These are phyloP conservation scores for Protophormia terraenovae DNA, from an alignment of 2,888 invertebrate genomes.

Conservation along the genomic window DNA sequence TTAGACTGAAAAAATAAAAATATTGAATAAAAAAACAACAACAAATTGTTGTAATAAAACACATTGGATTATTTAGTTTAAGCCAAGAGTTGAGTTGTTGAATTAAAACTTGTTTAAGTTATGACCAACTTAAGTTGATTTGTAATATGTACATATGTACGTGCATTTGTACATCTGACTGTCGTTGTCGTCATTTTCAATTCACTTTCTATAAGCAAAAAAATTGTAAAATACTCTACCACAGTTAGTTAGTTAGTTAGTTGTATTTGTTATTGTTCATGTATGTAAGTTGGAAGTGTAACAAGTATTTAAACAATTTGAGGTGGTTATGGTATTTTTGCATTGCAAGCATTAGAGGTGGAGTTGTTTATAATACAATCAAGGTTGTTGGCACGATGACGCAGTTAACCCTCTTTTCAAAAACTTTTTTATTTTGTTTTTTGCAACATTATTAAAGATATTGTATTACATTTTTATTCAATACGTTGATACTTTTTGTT, in stretches of 20 bases:
- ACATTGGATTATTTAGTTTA: conserved; percentile 3
- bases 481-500: too few relatives aligned
- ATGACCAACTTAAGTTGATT: conserved; percentile 52
- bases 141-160: too few relatives aligned
- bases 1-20: too few relatives aligned
- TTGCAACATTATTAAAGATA: not conserved
- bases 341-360: conserved; percentile 14
- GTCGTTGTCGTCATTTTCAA: conserved; percentile 18
- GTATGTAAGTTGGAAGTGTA: conserved; percentile 22
- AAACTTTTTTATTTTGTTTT: not conserved
- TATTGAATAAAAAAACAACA: not conserved
- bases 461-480: too few relatives aligned
- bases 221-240: conserved; percentile 13
- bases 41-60: not conserved
- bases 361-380: conserved; percentile 25
- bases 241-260: not conserved
- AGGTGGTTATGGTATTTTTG: conserved; percentile 21
- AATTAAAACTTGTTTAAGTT: conserved; percentile 54
- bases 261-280: not conserved
- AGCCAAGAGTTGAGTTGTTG: not conserved
- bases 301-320: conserved; percentile 29
- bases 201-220: conserved; percentile 64
- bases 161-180: too few relatives aligned
- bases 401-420: conserved; percentile 23
- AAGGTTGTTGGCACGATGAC: conserved; percentile 50